Evolutionary conservation across 2,888 invertebrate genomes (phyloP).

Genomic region (Axea sp.): DNA sequence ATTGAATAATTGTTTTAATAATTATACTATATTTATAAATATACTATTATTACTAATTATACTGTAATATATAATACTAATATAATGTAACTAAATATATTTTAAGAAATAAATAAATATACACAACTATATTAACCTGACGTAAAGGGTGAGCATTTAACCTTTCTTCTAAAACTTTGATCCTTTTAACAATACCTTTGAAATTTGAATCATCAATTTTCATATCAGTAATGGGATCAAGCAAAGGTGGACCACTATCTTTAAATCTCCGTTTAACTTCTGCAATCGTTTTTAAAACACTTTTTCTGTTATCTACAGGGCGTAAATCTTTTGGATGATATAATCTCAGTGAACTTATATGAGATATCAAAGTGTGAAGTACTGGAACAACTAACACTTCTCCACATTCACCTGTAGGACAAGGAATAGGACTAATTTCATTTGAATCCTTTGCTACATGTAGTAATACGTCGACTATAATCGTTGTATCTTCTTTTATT

Average conservation of each 20-base stretch:
- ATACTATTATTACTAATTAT: too few species aligned
- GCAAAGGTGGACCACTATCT: slow-evolving; percentile 90
- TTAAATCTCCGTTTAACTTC: slow-evolving; percentile 93
- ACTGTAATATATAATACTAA: background rate
- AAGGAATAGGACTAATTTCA: slow-evolving; percentile 85
- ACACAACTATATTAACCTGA: slow-evolving; percentile 76
- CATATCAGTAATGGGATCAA: slow-evolving; percentile 98
- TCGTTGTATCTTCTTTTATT: slow-evolving; percentile 81
- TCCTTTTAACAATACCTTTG: slow-evolving; percentile 88
- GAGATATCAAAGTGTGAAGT: slow-evolving; percentile 88
- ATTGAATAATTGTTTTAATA: background rate
- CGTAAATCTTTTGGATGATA: slow-evolving; percentile 95
- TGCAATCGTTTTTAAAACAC: slow-evolving; percentile 90
- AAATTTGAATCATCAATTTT: slow-evolving; percentile 92
- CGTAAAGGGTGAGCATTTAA: slow-evolving; percentile 91
- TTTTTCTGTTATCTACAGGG: slow-evolving; percentile 90
- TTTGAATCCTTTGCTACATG: slow-evolving; percentile 86
- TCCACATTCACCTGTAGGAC: slow-evolving; percentile 85
- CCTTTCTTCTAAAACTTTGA: slow-evolving; percentile 90
- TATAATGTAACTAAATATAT: too few species aligned
- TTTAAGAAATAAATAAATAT: background rate
- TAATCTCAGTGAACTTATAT: slow-evolving; percentile 93
- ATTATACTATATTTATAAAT: too few species aligned
- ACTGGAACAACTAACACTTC: slow-evolving; percentile 95
- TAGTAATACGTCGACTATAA: slow-evolving; percentile 91